These are phyloP conservation scores for Helicorthomorpha holstii DNA, from an alignment of 1,140 invertebrate genomes.

Conservation along the genomic window DNA sequence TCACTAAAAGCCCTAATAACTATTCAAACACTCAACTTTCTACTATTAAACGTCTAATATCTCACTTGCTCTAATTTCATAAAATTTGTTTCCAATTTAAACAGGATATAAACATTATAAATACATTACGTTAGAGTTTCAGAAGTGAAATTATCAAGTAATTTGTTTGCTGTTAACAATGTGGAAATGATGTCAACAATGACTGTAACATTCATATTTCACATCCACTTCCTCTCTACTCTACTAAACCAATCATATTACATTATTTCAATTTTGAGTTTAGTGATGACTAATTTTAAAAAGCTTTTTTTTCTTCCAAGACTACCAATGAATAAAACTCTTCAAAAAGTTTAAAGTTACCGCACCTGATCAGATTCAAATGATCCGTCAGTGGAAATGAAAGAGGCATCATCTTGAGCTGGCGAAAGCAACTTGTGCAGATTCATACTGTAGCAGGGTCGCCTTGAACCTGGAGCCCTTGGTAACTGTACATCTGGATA, in stretches of 20 bases:
- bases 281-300: background rate
- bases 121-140: too few relatives aligned
- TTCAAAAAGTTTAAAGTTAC: constrained; percentile 10
- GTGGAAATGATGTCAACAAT: background rate
- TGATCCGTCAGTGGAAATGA: constrained; percentile 10
- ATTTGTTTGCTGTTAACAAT: background rate
- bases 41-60: too few relatives aligned
- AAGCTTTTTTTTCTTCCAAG: background rate
- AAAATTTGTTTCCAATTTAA: too few relatives aligned
- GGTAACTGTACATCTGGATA: constrained; percentile 50
- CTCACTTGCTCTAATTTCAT: too few relatives aligned
- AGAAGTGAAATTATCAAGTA: too few relatives aligned
- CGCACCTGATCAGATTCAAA: constrained; percentile 10
- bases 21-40: too few relatives aligned
- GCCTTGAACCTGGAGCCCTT: constrained; percentile 31
- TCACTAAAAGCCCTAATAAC: too few relatives aligned
- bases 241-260: too few relatives aligned
- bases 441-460: constrained; percentile 18
- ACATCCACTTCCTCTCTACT: background rate
- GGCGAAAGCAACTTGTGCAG: constrained; percentile 19
- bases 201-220: background rate
- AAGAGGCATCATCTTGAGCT: constrained; percentile 17
- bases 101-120: too few relatives aligned
- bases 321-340: background rate
- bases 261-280: too few relatives aligned